Evolutionary conservation across 2,797 vertebrate species (phyloP).

Genomic region (Sebastes matsubarae): DNA sequence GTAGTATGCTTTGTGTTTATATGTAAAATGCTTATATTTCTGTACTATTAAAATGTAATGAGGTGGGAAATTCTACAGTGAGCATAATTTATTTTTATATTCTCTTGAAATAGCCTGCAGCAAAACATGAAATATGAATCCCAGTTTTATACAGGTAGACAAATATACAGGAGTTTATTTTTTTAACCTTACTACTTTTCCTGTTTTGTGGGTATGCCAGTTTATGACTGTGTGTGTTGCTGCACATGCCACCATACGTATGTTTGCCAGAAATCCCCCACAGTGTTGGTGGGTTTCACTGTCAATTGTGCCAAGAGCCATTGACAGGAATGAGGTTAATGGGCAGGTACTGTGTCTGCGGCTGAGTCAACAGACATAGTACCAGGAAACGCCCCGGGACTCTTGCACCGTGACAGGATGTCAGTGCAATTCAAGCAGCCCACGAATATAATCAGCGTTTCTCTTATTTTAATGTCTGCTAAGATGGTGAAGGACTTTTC

Average conservation of each 20-base stretch:
- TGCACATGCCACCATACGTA: neutral
- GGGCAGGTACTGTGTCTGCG: neutral
- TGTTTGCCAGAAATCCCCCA: neutral
- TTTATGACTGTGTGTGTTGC: neutral
- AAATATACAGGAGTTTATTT: neutral
- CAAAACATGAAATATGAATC: slow-evolving; percentile 1
- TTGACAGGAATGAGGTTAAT: neutral
- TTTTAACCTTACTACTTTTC: neutral
- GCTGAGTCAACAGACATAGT: neutral
- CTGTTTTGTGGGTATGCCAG: neutral
- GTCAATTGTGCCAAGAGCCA: neutral
- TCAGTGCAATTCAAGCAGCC: neutral
- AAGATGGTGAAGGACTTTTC: neutral
- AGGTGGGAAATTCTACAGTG: neutral
- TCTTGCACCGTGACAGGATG: neutral
- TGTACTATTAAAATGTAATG: neutral
- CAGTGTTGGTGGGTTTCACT: neutral
- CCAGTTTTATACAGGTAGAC: neutral
- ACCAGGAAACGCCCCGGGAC: neutral
- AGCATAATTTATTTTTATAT: neutral
- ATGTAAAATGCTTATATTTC: neutral
- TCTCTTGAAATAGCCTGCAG: slow-evolving; percentile 4
- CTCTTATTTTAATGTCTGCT: neutral
- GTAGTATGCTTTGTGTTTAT: neutral
- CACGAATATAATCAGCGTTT: neutral